Evolutionary conservation across 2,888 invertebrate species (phyloP).

Genomic region (Dryococelus australis): DNA sequence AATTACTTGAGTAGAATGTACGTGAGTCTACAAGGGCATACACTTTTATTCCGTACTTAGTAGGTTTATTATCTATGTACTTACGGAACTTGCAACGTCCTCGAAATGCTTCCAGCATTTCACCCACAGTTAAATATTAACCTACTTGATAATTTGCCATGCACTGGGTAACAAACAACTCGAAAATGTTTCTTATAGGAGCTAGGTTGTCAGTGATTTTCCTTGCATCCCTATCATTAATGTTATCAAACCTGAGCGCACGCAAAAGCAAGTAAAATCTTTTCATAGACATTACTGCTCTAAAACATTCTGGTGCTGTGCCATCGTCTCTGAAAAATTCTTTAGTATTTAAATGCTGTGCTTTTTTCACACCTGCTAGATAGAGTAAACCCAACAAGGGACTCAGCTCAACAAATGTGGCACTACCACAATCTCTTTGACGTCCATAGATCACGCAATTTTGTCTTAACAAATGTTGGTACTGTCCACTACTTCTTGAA

Average conservation of each 20-base stretch:
- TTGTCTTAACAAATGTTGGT: neutral
- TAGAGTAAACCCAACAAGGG: neutral
- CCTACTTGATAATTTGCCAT: neutral
- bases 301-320: neutral
- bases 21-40: neutral
- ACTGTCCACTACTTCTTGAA: slow-evolving; percentile 7
- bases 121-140: neutral
- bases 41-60: neutral
- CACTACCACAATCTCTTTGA: neutral
- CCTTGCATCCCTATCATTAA: neutral
- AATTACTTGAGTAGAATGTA: neutral
- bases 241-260: neutral
- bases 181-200: neutral
- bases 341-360: neutral
- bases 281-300: neutral
- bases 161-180: neutral
- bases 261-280: neutral
- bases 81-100: neutral
- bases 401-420: neutral
- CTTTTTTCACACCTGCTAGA: neutral
- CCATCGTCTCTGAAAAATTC: neutral
- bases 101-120: neutral
- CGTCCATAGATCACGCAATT: neutral
- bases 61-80: neutral
- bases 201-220: neutral